These are phyloP conservation scores for Uria lomvia DNA, from an alignment of 2,113 vertebrate species.

Conservation along the genomic window DNA sequence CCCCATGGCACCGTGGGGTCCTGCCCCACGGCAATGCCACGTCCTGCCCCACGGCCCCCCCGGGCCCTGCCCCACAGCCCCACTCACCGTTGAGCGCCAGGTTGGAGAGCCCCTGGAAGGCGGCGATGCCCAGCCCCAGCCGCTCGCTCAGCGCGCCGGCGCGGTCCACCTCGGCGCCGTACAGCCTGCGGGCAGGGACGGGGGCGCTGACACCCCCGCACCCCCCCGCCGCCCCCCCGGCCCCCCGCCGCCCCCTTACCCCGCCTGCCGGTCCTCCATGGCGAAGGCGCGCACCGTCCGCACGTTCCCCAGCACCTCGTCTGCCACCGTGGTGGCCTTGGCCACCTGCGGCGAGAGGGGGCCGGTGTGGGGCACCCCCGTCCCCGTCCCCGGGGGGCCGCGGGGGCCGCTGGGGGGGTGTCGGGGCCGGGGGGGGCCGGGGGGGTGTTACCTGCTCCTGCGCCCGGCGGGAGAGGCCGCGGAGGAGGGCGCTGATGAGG, in stretches of 20 bases:
- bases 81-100: conserved; percentile 91
- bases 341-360: conserved; percentile 73
- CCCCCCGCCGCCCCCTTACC: neutral
- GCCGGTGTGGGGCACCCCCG: rapidly evolving
- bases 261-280: conserved; percentile 85
- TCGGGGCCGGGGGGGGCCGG: neutral
- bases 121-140: conserved; percentile 87
- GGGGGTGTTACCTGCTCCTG: conserved; percentile 85
- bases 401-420: too few species aligned
- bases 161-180: conserved; percentile 82
- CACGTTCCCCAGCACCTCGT: conserved; percentile 90
- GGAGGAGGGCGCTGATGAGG: conserved; percentile 84
- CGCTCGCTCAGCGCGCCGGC: conserved; percentile 82
- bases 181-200: conserved; percentile 71
- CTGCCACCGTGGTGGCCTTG: conserved; percentile 87
- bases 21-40: too few species aligned
- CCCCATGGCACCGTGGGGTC: too few species aligned
- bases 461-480: conserved; percentile 84
- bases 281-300: conserved; percentile 92
- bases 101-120: conserved; percentile 95
- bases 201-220: neutral
- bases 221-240: too few species aligned
- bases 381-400: rapidly evolving
- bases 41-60: rapidly evolving
- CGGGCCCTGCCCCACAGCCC: too few species aligned